Evolutionary conservation across 1,140 invertebrate species (phyloP).

Genomic region (Trypoxylus dichotomus): DNA sequence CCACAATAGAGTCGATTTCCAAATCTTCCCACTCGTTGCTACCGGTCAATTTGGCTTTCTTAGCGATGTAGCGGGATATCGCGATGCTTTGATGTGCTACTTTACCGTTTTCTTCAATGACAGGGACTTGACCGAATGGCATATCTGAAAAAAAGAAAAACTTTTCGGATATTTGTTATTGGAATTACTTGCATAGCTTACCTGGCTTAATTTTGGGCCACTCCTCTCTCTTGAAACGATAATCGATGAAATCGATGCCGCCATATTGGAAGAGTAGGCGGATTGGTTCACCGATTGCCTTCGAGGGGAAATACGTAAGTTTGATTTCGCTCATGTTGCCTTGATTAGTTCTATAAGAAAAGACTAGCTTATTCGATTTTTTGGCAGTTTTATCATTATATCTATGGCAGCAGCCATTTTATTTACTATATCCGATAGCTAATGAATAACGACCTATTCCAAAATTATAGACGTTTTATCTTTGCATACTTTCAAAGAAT

Average conservation of each 20-base stretch:
- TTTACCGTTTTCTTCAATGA: slow-evolving; percentile 72
- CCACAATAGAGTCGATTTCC: slow-evolving; percentile 64
- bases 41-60: slow-evolving; percentile 64
- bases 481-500: too few relatives aligned
- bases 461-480: too few relatives aligned
- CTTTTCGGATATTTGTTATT: not conserved
- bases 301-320: slow-evolving; percentile 69
- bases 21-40: slow-evolving; percentile 66
- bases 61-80: slow-evolving; percentile 71
- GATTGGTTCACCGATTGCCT: slow-evolving; percentile 72
- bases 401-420: too few relatives aligned
- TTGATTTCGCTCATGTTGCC: slow-evolving; percentile 46
- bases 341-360: not conserved
- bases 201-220: slow-evolving; percentile 63
- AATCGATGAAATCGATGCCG: slow-evolving; percentile 70
- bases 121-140: slow-evolving; percentile 74
- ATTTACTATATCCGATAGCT: too few relatives aligned
- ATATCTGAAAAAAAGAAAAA: slow-evolving; percentile 54
- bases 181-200: slow-evolving; percentile 33
- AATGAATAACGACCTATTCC: too few relatives aligned
- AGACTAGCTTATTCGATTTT: too few relatives aligned
- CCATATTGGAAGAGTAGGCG: slow-evolving; percentile 72
- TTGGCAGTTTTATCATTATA: too few relatives aligned
- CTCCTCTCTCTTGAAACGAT: slow-evolving; percentile 58
- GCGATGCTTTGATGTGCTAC: slow-evolving; percentile 67